Evolutionary conservation across 2,113 vertebrate species (phyloP).

Genomic region (Vanacampus margaritifer): DNA sequence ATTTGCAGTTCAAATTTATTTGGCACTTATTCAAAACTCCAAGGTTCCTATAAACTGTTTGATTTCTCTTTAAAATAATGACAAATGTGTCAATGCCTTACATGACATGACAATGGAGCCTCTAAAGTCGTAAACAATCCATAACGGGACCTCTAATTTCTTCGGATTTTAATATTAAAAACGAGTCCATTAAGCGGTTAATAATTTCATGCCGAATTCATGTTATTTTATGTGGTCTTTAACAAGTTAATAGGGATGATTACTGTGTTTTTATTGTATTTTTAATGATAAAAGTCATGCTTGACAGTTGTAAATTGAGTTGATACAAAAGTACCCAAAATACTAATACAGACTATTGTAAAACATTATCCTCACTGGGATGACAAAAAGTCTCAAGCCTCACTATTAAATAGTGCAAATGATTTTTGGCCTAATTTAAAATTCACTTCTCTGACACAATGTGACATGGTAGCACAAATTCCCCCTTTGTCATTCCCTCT

Average conservation of each 20-base stretch:
- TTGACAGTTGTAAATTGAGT: slow-evolving; percentile 8
- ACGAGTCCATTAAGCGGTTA: neutral
- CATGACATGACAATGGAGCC: neutral
- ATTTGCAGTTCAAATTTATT: neutral
- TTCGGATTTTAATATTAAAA: neutral
- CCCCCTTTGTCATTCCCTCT: slow-evolving; percentile 17
- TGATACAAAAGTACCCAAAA: slow-evolving; percentile 1
- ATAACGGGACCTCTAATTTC: neutral
- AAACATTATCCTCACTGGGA: neutral
- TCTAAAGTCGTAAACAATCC: neutral
- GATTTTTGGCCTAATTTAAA: slow-evolving; percentile 30
- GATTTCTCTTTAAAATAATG: neutral
- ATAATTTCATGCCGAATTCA: neutral
- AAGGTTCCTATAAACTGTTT: neutral
- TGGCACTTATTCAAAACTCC: neutral
- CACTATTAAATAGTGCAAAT: slow-evolving; percentile 4
- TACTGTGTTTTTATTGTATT: slow-evolving; percentile 6
- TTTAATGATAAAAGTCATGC: slow-evolving; percentile 7
- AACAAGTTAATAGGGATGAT: neutral
- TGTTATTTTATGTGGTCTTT: neutral
- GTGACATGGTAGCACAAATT: slow-evolving; percentile 17
- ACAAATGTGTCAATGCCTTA: neutral
- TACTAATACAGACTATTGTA: neutral
- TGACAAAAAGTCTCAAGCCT: slow-evolving; percentile 2
- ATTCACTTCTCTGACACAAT: slow-evolving; percentile 17